A percentile compares a stretch with the other conserved stretches of the same genome.
phyloP scores from a whole-genome alignment of 2,888 invertebrate species.

The Hydrotaea diabolus region DNA sequence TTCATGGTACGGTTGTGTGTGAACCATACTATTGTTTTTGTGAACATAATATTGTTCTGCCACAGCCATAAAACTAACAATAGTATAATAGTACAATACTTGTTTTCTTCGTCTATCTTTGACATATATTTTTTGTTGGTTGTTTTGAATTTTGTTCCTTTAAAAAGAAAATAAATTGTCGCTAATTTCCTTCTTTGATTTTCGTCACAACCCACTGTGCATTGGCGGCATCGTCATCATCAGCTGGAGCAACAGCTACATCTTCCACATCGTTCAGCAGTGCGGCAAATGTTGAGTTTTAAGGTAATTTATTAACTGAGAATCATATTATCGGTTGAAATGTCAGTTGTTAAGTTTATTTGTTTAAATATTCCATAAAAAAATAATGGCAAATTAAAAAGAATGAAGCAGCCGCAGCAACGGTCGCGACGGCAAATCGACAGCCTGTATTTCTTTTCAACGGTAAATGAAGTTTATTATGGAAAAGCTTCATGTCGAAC shows the following conservation, averaged over 20 bases:
- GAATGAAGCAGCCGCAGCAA: not conserved
- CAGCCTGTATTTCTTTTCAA: constrained; percentile 13
- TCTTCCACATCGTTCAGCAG: not conserved
- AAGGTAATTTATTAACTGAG: constrained; percentile 75
- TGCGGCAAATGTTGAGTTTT: constrained; percentile 47
- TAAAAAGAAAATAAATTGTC: not conserved
- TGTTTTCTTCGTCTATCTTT: too few species aligned
- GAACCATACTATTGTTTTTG: too few species aligned
- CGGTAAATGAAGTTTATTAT: constrained; percentile 51
- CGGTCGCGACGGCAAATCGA: not conserved
- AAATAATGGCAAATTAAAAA: constrained; percentile 46
- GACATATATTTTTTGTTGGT: too few species aligned
- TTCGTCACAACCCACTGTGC: not conserved
- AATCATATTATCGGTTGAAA: constrained; percentile 73
- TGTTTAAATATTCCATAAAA: constrained; percentile 43
- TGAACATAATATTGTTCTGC: too few species aligned
- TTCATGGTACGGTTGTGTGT: too few species aligned
- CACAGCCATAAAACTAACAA: too few species aligned
- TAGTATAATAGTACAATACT: too few species aligned
- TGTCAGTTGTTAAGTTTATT: constrained; percentile 60
- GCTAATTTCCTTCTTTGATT: not conserved
- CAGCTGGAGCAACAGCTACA: not conserved
- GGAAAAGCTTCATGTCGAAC: constrained; percentile 47
- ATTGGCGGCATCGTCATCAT: constrained; percentile 1
- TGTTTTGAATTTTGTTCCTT: too few species aligned